Percentiles rank a stretch among this genome's conserved stretches.
These are phyloP conservation scores for Trogon surrucura DNA, from an alignment of 2,113 vertebrate species.

Conservation along the genomic window DNA sequence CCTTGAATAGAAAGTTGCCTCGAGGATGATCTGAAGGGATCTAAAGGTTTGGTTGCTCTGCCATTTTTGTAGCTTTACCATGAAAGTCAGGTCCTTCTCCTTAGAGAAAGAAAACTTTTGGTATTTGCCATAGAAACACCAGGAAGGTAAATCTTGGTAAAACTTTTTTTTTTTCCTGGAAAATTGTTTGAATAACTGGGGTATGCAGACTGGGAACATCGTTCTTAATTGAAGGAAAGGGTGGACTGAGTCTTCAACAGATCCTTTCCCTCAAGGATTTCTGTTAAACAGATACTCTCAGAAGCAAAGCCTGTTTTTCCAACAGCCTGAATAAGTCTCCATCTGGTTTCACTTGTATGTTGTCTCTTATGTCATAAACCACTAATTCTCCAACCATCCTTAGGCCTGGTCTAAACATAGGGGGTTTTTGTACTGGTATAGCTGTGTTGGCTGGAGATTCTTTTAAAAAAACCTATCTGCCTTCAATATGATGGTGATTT, in stretches of 20 bases:
- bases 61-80: neutral
- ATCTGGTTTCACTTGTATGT: conserved; percentile 72
- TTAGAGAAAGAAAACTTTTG: neutral
- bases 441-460: conserved; percentile 37
- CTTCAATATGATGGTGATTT: conserved; percentile 59
- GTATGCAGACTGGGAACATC: conserved; percentile 38
- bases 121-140: neutral
- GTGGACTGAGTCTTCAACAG: conserved; percentile 56
- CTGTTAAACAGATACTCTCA: conserved; percentile 64
- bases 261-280: conserved; percentile 62
- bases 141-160: neutral
- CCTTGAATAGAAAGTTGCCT: neutral
- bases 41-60: neutral
- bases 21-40: neutral
- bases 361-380: conserved; percentile 74
- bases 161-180: neutral
- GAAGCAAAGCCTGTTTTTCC: conserved; percentile 68
- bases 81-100: neutral
- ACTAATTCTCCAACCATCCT: conserved; percentile 70
- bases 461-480: conserved; percentile 11
- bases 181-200: neutral
- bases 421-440: conserved; percentile 1
- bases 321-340: conserved; percentile 60
- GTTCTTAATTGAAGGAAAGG: conserved; percentile 48
- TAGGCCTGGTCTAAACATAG: conserved; percentile 63